Conservation (phyloP, 2,113 vertebrate species). For the Syngnathus floridae region DNA sequence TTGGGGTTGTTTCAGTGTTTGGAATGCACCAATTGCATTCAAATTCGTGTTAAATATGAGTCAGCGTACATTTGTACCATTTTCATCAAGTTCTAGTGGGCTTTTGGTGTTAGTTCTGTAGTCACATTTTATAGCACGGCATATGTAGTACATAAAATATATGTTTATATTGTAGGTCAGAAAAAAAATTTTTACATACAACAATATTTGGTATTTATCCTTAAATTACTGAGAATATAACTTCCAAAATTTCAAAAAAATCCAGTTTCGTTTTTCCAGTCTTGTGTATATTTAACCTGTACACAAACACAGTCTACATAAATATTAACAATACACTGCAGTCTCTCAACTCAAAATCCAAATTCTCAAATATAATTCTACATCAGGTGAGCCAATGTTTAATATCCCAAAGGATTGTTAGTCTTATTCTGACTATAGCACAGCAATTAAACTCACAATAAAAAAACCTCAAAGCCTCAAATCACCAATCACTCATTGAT, state of each 20-base stretch:
- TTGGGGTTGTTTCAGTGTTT: neutral
- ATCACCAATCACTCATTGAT: slow-evolving; percentile 29
- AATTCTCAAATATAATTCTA: neutral
- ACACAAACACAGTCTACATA: neutral
- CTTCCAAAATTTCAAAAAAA: too few relatives aligned
- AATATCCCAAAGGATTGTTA: neutral
- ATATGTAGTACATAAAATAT: too few relatives aligned
- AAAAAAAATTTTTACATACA: too few relatives aligned
- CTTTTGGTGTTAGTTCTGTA: neutral
- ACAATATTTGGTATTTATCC: too few relatives aligned
- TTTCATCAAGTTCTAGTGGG: neutral
- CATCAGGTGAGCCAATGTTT: neutral
- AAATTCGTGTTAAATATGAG: neutral
- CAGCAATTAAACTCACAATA: neutral
- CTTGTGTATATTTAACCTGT: too few relatives aligned
- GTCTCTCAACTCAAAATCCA: neutral
- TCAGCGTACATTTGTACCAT: neutral
- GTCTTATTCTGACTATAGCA: neutral
- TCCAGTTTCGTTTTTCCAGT: too few relatives aligned
- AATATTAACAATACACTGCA: neutral
- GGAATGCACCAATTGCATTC: neutral
- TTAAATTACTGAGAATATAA: too few relatives aligned
- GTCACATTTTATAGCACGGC: neutral
- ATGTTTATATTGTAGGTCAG: too few relatives aligned
- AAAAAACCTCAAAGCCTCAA: slow-evolving; percentile 6